Evolutionary conservation across 2,888 invertebrate species (phyloP).

Genomic region (Chaetogeoica ovagalla): DNA sequence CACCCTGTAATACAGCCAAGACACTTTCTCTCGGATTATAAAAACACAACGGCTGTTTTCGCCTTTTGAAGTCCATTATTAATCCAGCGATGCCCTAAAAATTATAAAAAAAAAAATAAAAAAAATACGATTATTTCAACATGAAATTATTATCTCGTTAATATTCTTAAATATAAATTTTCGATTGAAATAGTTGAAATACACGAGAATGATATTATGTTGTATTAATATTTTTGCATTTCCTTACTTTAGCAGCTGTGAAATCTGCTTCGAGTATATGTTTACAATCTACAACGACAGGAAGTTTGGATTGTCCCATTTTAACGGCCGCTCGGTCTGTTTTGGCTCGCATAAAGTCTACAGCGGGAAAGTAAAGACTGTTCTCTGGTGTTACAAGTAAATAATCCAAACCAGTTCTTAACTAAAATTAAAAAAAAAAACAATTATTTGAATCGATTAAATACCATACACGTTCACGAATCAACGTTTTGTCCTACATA

Average conservation of each 20-base stretch:
- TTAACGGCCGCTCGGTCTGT: slow-evolving; percentile 74
- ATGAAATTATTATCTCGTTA: background rate
- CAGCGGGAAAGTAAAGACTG: slow-evolving; percentile 80
- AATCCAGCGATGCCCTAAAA: slow-evolving; percentile 73
- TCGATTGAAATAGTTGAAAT: too few relatives aligned
- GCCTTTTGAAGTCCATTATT: slow-evolving; percentile 71
- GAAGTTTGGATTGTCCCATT: slow-evolving; percentile 72
- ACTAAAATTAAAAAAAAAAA: slow-evolving; percentile 62
- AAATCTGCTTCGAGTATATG: slow-evolving; percentile 81
- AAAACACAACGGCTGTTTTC: slow-evolving; percentile 74
- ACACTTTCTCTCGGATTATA: slow-evolving; percentile 71
- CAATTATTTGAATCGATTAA: too few relatives aligned
- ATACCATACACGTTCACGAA: too few relatives aligned
- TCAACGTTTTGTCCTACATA: too few relatives aligned
- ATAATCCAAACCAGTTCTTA: slow-evolving; percentile 70
- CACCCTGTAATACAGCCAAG: slow-evolving; percentile 70
- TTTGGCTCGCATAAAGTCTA: slow-evolving; percentile 78
- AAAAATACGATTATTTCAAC: background rate
- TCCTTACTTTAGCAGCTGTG: slow-evolving; percentile 72
- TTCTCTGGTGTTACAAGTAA: slow-evolving; percentile 78
- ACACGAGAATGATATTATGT: background rate
- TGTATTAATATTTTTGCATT: background rate
- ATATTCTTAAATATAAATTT: too few relatives aligned
- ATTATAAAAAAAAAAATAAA: background rate
- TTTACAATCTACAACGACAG: slow-evolving; percentile 80